phyloP scores from a whole-genome alignment of 2,888 invertebrate genomes.

The Mimas tiliae region DNA sequence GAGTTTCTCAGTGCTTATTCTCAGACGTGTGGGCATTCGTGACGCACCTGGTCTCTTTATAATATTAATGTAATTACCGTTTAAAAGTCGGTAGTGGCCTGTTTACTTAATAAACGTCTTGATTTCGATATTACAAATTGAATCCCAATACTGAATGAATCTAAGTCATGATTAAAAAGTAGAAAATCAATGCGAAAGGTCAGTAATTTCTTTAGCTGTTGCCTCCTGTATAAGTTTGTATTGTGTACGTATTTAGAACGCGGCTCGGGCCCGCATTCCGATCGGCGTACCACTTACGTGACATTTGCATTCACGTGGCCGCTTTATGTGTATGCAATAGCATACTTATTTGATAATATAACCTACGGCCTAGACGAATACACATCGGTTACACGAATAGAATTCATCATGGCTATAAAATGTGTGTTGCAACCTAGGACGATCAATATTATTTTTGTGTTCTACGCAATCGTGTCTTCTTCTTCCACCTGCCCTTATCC shows the following conservation, averaged over 20 bases:
- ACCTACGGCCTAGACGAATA: not conserved
- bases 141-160: too few species aligned
- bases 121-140: too few species aligned
- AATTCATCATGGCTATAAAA: not conserved
- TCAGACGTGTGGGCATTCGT: too few species aligned
- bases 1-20: too few species aligned
- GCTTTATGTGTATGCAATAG: slow-evolving; percentile 30
- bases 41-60: too few species aligned
- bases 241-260: slow-evolving; percentile 49
- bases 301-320: slow-evolving; percentile 63
- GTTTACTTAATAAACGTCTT: too few species aligned
- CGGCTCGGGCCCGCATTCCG: slow-evolving; percentile 65
- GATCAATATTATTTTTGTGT: not conserved
- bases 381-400: not conserved
- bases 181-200: slow-evolving; percentile 12
- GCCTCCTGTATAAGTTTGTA: not conserved
- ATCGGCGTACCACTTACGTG: slow-evolving; percentile 62
- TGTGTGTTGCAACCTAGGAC: not conserved
- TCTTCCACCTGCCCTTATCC: too few species aligned
- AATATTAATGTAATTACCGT: too few species aligned
- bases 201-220: slow-evolving; percentile 18
- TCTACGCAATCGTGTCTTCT: not conserved
- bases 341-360: slow-evolving; percentile 6
- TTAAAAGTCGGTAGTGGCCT: too few species aligned
- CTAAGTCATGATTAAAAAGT: too few species aligned